Conservation (phyloP, 1,140 invertebrate genomes). For the Zaprionus ornatus region DNA sequence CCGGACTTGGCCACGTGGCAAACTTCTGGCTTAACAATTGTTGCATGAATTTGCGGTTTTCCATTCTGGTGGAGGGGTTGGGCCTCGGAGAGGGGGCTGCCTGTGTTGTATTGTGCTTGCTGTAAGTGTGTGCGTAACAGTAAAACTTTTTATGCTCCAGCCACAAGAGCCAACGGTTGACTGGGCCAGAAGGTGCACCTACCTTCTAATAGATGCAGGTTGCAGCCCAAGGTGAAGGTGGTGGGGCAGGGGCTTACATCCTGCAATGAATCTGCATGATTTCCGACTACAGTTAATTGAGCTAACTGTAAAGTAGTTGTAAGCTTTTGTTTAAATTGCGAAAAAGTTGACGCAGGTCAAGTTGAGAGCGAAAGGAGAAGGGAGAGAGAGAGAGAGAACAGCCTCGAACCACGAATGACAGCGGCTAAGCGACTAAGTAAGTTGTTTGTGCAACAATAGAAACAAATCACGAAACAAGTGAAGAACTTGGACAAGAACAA, state of each 20-base stretch:
- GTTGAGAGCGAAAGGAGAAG: neutral
- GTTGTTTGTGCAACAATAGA: slow-evolving; percentile 18
- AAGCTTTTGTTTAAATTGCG: slow-evolving; percentile 32
- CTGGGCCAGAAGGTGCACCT: neutral
- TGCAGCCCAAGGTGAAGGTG: slow-evolving; percentile 13
- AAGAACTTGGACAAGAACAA: slow-evolving; percentile 8
- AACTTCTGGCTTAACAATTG: slow-evolving; percentile 73
- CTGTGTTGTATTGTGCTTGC: slow-evolving; percentile 14
- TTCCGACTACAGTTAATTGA: slow-evolving; percentile 47
- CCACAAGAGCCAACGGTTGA: slow-evolving; percentile 33
- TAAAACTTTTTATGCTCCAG: slow-evolving; percentile 50
- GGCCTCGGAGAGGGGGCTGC: neutral
- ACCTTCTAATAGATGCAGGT: slow-evolving; percentile 53
- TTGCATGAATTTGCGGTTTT: slow-evolving; percentile 71
- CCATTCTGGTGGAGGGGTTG: neutral
- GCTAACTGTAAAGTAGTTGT: slow-evolving; percentile 36
- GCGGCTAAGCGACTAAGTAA: slow-evolving; percentile 3
- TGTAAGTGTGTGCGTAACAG: slow-evolving; percentile 34
- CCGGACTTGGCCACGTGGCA: slow-evolving; percentile 56
- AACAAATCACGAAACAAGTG: slow-evolving; percentile 17
- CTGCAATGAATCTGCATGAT: slow-evolving; percentile 39
- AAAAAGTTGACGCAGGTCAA: slow-evolving; percentile 26
- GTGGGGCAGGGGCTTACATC: neutral
- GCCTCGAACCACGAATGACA: neutral
- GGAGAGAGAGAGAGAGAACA: neutral